These are phyloP conservation scores for Prionailurus viverrinus DNA, from an alignment of 2,113 vertebrate genomes.

Conservation along the genomic window DNA sequence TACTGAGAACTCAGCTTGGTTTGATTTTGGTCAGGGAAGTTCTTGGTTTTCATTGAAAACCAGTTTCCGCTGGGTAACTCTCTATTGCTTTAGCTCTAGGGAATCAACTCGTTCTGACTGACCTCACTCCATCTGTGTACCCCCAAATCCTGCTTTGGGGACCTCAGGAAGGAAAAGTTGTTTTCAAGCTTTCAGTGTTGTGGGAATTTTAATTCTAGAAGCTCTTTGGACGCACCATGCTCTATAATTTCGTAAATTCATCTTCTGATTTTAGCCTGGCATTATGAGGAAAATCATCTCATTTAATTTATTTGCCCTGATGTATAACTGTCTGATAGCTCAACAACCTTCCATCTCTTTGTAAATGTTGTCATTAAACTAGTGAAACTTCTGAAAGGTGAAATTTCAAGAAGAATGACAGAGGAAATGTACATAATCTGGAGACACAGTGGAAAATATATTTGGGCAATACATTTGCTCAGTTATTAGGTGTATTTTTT, in stretches of 20 bases:
- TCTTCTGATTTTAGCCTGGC: neutral
- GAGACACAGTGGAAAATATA: neutral
- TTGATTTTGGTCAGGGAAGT: neutral
- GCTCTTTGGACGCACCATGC: neutral
- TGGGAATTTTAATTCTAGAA: neutral
- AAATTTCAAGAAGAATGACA: neutral
- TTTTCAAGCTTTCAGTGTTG: neutral
- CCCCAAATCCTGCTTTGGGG: neutral
- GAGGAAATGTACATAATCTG: neutral
- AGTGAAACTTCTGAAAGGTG: neutral
- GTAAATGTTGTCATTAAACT: neutral
- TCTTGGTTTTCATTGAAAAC: conserved; percentile 22
- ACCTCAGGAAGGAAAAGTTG: neutral
- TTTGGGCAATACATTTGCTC: neutral
- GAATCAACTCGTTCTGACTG: neutral
- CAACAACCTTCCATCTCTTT: neutral
- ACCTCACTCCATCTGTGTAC: neutral
- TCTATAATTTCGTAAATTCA: neutral
- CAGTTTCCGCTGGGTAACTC: neutral
- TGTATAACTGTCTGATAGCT: neutral
- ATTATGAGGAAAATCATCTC: neutral
- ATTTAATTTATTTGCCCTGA: neutral
- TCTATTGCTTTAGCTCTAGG: neutral
- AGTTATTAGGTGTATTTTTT: neutral
- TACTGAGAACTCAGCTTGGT: neutral